Conservation (phyloP, 2,113 vertebrate genomes). For the Sphaerodactylus townsendi region DNA sequence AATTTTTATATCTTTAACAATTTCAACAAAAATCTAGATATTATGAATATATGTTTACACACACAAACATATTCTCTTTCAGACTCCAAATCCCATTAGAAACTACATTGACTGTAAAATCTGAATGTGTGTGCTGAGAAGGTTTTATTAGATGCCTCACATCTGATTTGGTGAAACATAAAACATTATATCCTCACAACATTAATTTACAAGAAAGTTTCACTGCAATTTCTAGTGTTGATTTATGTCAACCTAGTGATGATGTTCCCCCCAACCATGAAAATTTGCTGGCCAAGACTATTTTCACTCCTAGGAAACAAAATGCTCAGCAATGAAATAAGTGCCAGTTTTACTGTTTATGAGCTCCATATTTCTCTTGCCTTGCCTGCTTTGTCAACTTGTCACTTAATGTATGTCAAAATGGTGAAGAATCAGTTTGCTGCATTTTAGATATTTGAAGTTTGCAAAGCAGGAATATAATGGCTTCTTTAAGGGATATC, state of each 20-base stretch:
- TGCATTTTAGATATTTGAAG: rapidly evolving
- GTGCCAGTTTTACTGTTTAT: neutral
- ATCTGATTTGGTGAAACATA: neutral
- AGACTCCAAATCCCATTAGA: neutral
- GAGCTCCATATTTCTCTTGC: conserved; percentile 24
- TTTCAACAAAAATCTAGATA: conserved; percentile 8
- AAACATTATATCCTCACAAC: neutral
- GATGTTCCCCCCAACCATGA: neutral
- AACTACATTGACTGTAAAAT: neutral
- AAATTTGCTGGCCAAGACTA: neutral
- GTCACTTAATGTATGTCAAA: neutral
- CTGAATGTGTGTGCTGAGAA: neutral
- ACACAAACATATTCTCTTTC: neutral
- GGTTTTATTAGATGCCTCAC: neutral
- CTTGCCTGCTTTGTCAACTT: conserved; percentile 11
- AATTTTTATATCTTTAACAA: neutral
- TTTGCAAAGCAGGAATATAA: conserved; percentile 6
- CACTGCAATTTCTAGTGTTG: neutral
- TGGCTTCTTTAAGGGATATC: neutral
- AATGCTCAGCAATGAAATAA: rapidly evolving
- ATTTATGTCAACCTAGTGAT: conserved; percentile 16
- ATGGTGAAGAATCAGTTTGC: neutral
- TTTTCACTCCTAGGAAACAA: neutral
- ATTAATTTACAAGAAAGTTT: conserved; percentile 11
- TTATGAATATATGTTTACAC: neutral